Base-by-base conservation (phyloP, 2,113 vertebrate genomes). In the Clarias gariepinus region DNA sequence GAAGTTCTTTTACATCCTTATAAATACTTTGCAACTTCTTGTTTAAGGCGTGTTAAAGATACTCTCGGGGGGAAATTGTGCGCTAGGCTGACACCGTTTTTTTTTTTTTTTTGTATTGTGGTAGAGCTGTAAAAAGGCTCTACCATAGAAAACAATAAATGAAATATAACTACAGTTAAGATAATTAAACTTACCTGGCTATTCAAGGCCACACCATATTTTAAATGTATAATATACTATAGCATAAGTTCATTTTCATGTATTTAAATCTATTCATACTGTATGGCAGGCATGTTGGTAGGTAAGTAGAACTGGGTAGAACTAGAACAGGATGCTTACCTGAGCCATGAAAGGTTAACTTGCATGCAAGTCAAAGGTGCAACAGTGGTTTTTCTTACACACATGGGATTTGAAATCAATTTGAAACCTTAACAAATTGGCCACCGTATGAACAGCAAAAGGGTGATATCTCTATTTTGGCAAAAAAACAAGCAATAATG, bases 1-100 rank as follows among this genome's bases (percentile, higher is more conserved):
- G 52, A 82, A 82, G 68, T 82, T 87, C 85, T 82, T 82, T 19
- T 82, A n/a, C 33, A 63, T 68, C 15, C 58, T 74, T 64, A 58
- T 82, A 30, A 83, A 60, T 41, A 86, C 41, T 61, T 41, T 53
- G 28, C 6, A 64, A 68, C 81, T 76, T 64, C 18, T 82, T 36
- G 52, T 64, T 82, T 66, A n/a, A 76, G 57, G 41, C 41, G 82
- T 83, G 86, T 87, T 47, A 82, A 66, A 57, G 25, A 63, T 58
- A 52, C 28, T 5, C 68, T 69, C 16, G 33, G 61, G 13, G 33
- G 52, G 13, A 11, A 66, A 57, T 64, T 61, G n/a, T 53, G 58
- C 33, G n/a, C 57, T 87, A 58, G 1, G 21, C 9, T 76, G 19
- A 71, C 60, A 19, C 47, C 7, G 6, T 8, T 47, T 47, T 47